Evolutionary conservation across 1,140 invertebrate species (phyloP).

Genomic region (Cotesia typhae): DNA sequence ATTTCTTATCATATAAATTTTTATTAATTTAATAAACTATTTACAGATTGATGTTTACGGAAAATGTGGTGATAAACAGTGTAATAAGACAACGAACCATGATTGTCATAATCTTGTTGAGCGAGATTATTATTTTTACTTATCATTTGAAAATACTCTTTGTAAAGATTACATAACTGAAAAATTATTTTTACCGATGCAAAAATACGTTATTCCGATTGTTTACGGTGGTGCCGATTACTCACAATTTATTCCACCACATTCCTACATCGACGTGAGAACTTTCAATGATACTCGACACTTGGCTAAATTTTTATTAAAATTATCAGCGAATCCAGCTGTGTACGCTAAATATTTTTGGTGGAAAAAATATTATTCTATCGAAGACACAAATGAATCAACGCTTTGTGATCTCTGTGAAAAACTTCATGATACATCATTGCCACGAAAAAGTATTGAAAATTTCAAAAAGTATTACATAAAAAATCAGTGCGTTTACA

Average conservation of each 20-base stretch:
- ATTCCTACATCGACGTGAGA: slow-evolving; percentile 69
- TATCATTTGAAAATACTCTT: slow-evolving; percentile 72
- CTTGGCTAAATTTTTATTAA: slow-evolving; percentile 62
- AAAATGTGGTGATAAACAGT: slow-evolving; percentile 64
- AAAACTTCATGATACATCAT: slow-evolving; percentile 12
- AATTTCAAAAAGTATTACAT: slow-evolving; percentile 30
- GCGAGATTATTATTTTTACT: slow-evolving; percentile 70
- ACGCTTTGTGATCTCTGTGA: slow-evolving; percentile 28
- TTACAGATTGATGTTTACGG: slow-evolving; percentile 72
- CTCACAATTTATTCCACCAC: slow-evolving; percentile 61
- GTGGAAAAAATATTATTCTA: slow-evolving; percentile 59
- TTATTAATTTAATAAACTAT: not conserved
- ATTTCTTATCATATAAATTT: too few species aligned
- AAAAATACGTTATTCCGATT: slow-evolving; percentile 56
- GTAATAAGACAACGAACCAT: slow-evolving; percentile 45
- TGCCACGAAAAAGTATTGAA: slow-evolving; percentile 17
- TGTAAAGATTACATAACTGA: slow-evolving; percentile 69
- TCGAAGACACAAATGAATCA: not conserved
- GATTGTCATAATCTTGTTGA: slow-evolving; percentile 58
- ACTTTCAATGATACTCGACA: slow-evolving; percentile 59
- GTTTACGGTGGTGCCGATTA: slow-evolving; percentile 65
- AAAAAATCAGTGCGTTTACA: slow-evolving; percentile 12
- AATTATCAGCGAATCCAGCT: slow-evolving; percentile 55
- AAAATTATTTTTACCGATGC: slow-evolving; percentile 64
- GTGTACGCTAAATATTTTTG: slow-evolving; percentile 64